phyloP scores from a whole-genome alignment of 2,888 invertebrate genomes.

The Morpho helenor region DNA sequence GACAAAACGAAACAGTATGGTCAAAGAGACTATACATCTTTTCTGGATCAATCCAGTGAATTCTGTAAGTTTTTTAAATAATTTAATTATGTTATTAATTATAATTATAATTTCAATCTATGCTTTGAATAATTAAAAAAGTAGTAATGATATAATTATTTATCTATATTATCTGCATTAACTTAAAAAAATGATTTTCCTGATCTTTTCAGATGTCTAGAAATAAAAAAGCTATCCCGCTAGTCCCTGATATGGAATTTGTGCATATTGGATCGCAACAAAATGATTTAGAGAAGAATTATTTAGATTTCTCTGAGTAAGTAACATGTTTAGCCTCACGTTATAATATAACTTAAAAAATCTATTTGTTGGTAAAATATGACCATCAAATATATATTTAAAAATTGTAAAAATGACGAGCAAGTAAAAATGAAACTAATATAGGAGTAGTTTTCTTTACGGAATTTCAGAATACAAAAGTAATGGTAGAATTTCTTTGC shows the following conservation, averaged over 20 bases:
- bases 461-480: no score
- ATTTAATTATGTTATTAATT: no score
- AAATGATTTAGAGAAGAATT: slow-evolving; percentile 49
- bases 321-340: slow-evolving; percentile 27
- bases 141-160: no score
- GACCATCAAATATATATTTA: no score
- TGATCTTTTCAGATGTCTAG: slow-evolving; percentile 39
- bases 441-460: no score
- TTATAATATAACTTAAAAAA: not conserved
- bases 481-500: no score
- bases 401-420: no score
- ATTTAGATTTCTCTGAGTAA: slow-evolving; percentile 68
- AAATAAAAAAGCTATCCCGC: slow-evolving; percentile 51
- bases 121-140: not conserved
- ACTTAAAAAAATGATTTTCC: no score
- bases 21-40: slow-evolving; percentile 42
- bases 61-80: slow-evolving; percentile 45
- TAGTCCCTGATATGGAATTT: slow-evolving; percentile 65
- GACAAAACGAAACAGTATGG: slow-evolving; percentile 42
- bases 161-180: no score
- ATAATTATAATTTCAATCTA: no score
- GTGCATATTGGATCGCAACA: slow-evolving; percentile 51
- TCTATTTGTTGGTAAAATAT: no score
- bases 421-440: no score
- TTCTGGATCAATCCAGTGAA: slow-evolving; percentile 57